Evolutionary conservation across 2,113 vertebrate genomes (phyloP), one percentile per base, ranked within the genome.

Genomic region (Bostrychus sinensis): DNA sequence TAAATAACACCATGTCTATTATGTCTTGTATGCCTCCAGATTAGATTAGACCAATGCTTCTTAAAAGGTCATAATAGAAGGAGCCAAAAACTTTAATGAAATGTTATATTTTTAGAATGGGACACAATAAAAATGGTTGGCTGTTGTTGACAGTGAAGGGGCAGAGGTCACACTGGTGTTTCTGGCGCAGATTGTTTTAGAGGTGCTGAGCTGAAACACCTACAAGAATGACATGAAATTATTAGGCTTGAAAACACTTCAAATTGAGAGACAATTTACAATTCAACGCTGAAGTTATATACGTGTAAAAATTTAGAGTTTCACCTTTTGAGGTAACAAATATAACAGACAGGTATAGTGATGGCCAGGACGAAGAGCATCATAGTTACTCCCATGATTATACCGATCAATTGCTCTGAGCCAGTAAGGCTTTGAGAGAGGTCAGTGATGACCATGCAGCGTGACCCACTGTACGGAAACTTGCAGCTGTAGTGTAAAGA

Each of bases 401-500:
- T 70, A 22, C 43, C 84, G 3, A 92, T 89, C 13, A 88, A 1
- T 5, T 83, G n/a, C 64, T 91, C 88, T 0, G 56, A 1, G 1
- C 62, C 26, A 0, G 34, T 25, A 0, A 0, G 0, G 0, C 0
- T 0, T 2, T 0, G 3, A 5, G 6, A 7, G 1, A 1, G 0
- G 10, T 60, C 11, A 0, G 0, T 0, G 8, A 22, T 0, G 23
- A 62, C 23, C 26, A 81, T 39, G 72, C 92, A 93, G 20, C 92
- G 86, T 0, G 7, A 4, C 0, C 91, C 91, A 0, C 0, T 8
- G 68, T 62, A 89, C 0, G 43, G 42, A 1, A 57, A 1, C 0
- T n/a, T n/a, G 76, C 91, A 93, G 60, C 92, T 93, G 70, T 17
- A 55, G 14, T 66, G 1, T 26, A 64, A 3, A 60, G 6, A 30